A percentile compares a stretch with the other conserved stretches of the same genome.
Evolutionary conservation across 2,797 vertebrate species (phyloP).

Genomic region (Falco naumanni): DNA sequence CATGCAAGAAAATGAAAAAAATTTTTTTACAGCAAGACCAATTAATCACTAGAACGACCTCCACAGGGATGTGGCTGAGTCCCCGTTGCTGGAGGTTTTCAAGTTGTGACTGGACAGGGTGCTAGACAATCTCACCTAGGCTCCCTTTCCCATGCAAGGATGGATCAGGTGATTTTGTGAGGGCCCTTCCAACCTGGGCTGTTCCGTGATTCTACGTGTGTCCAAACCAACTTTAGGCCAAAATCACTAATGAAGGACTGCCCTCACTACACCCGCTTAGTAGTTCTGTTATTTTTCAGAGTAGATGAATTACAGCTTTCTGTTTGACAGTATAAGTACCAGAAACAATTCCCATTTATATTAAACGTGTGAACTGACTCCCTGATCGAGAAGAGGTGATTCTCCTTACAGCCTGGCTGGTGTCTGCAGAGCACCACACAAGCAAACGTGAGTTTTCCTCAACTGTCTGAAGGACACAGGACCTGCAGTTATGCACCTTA

Average conservation of each 20-base stretch:
- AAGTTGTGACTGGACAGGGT: rapidly evolving
- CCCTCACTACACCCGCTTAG: not conserved
- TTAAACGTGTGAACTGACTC: not conserved
- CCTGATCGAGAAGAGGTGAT: not conserved
- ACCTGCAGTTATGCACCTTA: not conserved
- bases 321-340: no score
- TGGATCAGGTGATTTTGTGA: no score
- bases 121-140: not conserved
- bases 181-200: no score
- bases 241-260: not conserved
- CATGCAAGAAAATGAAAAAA: not conserved
- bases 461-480: not conserved
- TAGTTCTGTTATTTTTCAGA: not conserved
- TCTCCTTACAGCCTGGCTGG: not conserved
- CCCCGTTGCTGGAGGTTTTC: not conserved
- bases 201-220: not conserved
- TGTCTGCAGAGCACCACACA: not conserved
- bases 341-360: not conserved
- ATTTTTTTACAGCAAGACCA: not conserved
- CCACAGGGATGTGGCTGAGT: rapidly evolving
- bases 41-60: not conserved
- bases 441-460: not conserved
- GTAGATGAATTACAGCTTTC: not conserved
- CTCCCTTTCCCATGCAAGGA: no score
- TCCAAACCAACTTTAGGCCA: not conserved